These are phyloP conservation scores for Oxyruncus cristatus DNA, from an alignment of 2,113 vertebrate genomes.

Conservation along the genomic window DNA sequence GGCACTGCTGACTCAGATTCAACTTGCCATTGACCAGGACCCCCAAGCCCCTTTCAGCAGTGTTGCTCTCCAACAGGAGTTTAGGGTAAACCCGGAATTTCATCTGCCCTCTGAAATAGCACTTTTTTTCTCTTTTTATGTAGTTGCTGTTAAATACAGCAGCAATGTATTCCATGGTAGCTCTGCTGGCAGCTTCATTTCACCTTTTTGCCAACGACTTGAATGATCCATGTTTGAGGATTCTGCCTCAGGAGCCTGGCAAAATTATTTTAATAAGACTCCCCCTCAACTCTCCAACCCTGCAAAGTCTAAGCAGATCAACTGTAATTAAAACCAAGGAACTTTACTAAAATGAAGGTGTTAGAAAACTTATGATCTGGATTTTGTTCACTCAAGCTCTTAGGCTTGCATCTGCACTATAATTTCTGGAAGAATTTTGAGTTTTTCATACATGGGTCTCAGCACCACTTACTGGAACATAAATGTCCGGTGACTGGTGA, in stretches of 20 bases:
- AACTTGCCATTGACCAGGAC: not conserved
- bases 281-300: fast-evolving
- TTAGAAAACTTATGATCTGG: not conserved
- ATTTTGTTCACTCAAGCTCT: not conserved
- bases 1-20: not conserved
- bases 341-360: constrained; percentile 16
- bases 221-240: not conserved
- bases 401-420: not conserved
- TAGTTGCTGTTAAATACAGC: not conserved
- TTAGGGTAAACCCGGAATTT: not conserved
- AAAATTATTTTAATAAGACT: not conserved
- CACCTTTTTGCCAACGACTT: not conserved
- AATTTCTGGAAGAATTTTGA: not conserved
- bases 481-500: not conserved
- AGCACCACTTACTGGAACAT: not conserved
- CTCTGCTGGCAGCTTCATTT: not conserved
- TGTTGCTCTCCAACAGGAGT: not conserved
- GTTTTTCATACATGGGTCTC: not conserved
- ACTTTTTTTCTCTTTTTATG: not conserved
- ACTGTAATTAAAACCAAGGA: constrained; percentile 18
- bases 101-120: not conserved
- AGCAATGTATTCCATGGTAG: not conserved
- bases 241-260: not conserved
- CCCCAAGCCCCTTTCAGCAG: not conserved
- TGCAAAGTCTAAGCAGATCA: not conserved